Base-by-base conservation (phyloP, 1,140 invertebrate species). In the Lasaia peninsularis region DNA sequence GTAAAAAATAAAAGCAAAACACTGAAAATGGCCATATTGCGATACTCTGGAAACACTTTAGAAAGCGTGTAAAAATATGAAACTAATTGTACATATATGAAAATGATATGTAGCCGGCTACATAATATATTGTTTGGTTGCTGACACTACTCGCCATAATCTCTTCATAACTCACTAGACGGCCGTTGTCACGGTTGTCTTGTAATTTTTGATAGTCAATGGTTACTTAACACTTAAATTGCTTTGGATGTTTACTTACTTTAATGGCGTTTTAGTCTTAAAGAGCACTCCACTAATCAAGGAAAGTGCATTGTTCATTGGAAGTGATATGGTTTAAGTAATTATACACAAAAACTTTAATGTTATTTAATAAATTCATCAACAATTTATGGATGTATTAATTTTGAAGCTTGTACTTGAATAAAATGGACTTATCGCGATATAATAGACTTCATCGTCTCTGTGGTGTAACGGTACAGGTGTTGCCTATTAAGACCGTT, bases 161-260 rank as follows among this genome's bases (percentile, higher is more conserved):
- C 81, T 74, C 85, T 86, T 88, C 85, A 86, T 88, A 88, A 86
- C 81, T 88, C 80, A 88, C 80, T 62, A 52, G 65, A 56, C 67
- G 58, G 68, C 70, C 74, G 78, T 88, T 86, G 83, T 86, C 70
- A 65, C 52, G 37, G 58, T 56, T 88, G 86, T 88, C 85, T 76
- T 58, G 78, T 86, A 88, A 86, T 88, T 86, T 88, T 86, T 88
- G 85, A 88, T 88, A 86, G 78, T 65, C 78, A 74, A 75, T 69
- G 84, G 79, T 80, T 82, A 88, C 81, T 88, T 88, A 86, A 85
- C 86, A 81, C 85, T 82, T 70, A 74, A 82, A 88, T 86, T 78
- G 85, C 81, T 86, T 76, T 86, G 69, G 79, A 72, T 74, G 70
- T 82, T 84, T 84, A 84, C 86, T 88, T 88, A 88, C 85, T 86